Evolutionary conservation across 2,888 invertebrate species (phyloP).

Genomic region (Ichneumon xanthorius): DNA sequence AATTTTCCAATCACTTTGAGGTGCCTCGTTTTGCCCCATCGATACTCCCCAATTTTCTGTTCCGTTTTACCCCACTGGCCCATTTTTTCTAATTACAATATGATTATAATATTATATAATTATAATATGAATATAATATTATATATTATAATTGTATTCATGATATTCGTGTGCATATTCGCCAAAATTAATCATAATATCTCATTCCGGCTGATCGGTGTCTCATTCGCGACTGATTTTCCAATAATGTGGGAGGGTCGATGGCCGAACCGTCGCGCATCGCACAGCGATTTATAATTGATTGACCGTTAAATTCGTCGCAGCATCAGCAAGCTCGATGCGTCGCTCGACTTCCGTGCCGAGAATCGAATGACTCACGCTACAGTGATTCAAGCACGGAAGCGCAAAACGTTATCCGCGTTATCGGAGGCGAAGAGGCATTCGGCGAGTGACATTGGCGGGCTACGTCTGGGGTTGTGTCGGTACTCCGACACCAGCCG

Average conservation of each 20-base stretch:
- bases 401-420: conserved; percentile 12
- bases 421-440: neutral
- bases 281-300: conserved; percentile 21
- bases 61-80: no score
- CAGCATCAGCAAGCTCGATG: conserved; percentile 5
- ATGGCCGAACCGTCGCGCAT: neutral
- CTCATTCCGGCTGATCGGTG: neutral
- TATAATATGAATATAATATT: neutral
- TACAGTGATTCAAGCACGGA: conserved; percentile 22
- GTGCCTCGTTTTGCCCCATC: no score
- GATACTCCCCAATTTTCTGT: no score
- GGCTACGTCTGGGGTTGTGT: conserved; percentile 6
- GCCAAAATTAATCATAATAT: neutral
- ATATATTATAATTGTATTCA: neutral
- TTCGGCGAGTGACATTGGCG: neutral
- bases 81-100: no score
- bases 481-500: conserved; percentile 18
- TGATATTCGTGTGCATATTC: neutral
- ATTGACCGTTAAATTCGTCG: conserved; percentile 47
- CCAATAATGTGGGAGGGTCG: neutral
- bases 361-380: conserved; percentile 26
- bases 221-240: conserved; percentile 29
- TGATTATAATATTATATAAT: no score
- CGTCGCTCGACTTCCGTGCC: neutral
- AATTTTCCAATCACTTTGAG: no score